phyloP scores from a whole-genome alignment of 1,140 invertebrate species.

The Heliothis virescens region DNA sequence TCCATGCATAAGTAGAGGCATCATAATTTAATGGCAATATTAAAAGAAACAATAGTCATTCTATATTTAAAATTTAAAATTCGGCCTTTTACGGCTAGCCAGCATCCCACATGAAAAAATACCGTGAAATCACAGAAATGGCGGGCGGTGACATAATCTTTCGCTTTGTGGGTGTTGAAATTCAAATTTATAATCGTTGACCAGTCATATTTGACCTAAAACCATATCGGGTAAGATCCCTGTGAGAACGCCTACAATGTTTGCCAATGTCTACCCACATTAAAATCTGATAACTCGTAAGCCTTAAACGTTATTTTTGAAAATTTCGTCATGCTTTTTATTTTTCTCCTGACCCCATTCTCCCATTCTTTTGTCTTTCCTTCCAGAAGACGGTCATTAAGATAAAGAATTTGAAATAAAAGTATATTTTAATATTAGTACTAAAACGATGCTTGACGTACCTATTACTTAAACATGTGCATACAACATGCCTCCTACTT shows the following conservation, averaged over 20 bases:
- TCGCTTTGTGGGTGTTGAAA: conserved; percentile 52
- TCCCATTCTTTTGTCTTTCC: too few relatives aligned
- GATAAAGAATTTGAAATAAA: too few relatives aligned
- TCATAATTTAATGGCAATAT: not conserved
- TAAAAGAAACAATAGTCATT: conserved; percentile 11
- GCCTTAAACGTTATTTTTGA: not conserved
- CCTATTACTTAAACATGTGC: too few relatives aligned
- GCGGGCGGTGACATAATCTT: conserved; percentile 46
- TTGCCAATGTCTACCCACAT: conserved; percentile 12
- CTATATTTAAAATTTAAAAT: conserved; percentile 12
- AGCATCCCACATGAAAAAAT: conserved; percentile 38
- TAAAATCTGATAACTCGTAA: conserved; percentile 1
- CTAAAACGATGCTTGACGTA: not conserved
- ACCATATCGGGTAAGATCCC: conserved; percentile 48
- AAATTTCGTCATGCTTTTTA: not conserved
- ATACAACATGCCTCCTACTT: too few relatives aligned
- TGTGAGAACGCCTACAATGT: conserved; percentile 34
- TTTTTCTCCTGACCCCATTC: too few relatives aligned
- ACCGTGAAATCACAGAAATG: conserved; percentile 39
- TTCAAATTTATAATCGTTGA: conserved; percentile 47
- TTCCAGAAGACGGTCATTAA: too few relatives aligned
- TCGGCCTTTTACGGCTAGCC: conserved; percentile 18
- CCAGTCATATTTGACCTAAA: conserved; percentile 41
- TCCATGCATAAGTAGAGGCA: not conserved
- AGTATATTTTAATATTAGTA: too few relatives aligned